These are phyloP conservation scores for Tetropium fuscum DNA, from an alignment of 2,888 invertebrate species.

Conservation along the genomic window DNA sequence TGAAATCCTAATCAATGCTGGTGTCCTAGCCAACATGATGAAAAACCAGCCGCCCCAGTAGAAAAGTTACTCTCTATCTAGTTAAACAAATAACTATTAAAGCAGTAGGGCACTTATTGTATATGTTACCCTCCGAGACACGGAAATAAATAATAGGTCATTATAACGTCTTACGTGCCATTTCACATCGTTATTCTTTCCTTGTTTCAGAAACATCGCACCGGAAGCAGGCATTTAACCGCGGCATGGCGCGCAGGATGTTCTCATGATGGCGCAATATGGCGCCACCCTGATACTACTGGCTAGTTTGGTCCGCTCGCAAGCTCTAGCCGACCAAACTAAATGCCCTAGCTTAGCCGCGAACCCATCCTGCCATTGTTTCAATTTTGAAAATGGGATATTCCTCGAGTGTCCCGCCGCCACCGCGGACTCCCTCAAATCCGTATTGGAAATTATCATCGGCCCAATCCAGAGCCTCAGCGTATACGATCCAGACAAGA, in stretches of 20 bases:
- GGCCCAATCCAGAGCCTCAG: constrained; percentile 85
- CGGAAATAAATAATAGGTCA: too few relatives aligned
- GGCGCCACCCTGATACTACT: constrained; percentile 56
- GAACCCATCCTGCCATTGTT: constrained; percentile 89
- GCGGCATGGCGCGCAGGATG: constrained; percentile 47
- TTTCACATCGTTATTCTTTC: background rate
- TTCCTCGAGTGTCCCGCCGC: constrained; percentile 91
- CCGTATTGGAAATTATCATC: constrained; percentile 78
- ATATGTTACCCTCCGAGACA: too few relatives aligned
- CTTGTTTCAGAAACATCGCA: constrained; percentile 23
- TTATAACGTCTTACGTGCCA: too few relatives aligned
- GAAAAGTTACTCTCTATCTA: too few relatives aligned
- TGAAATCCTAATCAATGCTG: too few relatives aligned
- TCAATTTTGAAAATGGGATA: constrained; percentile 91
- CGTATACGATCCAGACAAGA: constrained; percentile 88
- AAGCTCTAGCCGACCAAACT: constrained; percentile 46
- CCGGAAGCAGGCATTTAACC: constrained; percentile 20
- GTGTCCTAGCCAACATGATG: too few relatives aligned
- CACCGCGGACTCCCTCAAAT: constrained; percentile 79
- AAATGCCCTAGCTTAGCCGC: constrained; percentile 81
- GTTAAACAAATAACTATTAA: too few relatives aligned
- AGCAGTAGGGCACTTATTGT: too few relatives aligned
- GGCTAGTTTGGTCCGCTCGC: constrained; percentile 53
- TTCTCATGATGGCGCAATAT: constrained; percentile 59
- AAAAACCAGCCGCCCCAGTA: too few relatives aligned